Percentiles rank a stretch among this genome's conserved stretches.
These are phyloP conservation scores for Drosophila parthenogenetica DNA, from an alignment of 2,888 invertebrate species.

Conservation along the genomic window DNA sequence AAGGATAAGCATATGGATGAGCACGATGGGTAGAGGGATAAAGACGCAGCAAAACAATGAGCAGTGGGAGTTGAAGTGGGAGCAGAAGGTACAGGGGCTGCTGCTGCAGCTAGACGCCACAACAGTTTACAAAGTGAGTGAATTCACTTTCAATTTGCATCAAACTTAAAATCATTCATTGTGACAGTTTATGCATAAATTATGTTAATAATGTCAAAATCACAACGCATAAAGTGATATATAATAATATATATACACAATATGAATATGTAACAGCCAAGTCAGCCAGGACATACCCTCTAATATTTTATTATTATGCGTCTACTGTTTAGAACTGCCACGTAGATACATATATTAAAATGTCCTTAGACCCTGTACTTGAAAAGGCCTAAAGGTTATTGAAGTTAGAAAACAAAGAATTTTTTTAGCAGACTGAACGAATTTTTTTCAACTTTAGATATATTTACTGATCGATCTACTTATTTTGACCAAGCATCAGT, in stretches of 20 bases:
- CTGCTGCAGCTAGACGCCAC: slow-evolving; percentile 63
- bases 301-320: neutral
- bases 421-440: no score
- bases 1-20: slow-evolving; percentile 6
- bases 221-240: slow-evolving; percentile 58
- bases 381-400: no score
- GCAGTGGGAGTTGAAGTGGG: no score
- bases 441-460: no score
- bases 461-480: no score
- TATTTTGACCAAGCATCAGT: no score
- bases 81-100: slow-evolving; percentile 14
- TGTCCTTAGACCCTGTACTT: slow-evolving; percentile 1
- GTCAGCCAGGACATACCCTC: neutral
- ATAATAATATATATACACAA: neutral
- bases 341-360: neutral
- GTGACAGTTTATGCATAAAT: slow-evolving; percentile 84
- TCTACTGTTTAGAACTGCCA: slow-evolving; percentile 34
- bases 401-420: no score
- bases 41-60: slow-evolving; percentile 22
- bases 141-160: slow-evolving; percentile 69
- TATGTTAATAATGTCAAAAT: slow-evolving; percentile 85
- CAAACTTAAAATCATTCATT: slow-evolving; percentile 77
- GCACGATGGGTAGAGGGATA: slow-evolving; percentile 7
- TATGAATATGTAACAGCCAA: slow-evolving; percentile 78
- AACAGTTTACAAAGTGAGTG: slow-evolving; percentile 77